Evolutionary conservation across 1,140 invertebrate genomes (phyloP), one percentile per base, ranked within the genome.

Genomic region (Dolichoris vasculosae): DNA sequence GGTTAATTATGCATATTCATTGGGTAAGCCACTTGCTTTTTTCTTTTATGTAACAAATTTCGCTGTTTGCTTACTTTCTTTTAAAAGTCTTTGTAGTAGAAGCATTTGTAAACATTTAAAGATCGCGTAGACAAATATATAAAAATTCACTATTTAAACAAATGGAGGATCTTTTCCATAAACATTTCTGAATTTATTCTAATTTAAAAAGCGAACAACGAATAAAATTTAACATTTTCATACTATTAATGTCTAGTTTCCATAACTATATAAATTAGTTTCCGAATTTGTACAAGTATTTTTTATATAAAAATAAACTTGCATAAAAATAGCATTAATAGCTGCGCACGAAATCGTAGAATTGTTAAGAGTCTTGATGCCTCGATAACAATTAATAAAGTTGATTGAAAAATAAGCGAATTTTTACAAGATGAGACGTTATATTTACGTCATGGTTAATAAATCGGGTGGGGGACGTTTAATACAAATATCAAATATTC

Each of bases 401-500:
- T 38, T 59, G 55, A 76, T 46, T 38, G 51, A 55, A 46, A 83
- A 55, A 38, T 35, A 26, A 30, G 17, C 23, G 15, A 63, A 30
- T 35, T 76, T 69, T 69, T 32, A 63, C 80, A 23, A 17, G 26
- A 48, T 40, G 69, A 0, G 15, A 73, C 38, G 55, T 82, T 82
- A 82, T 73, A 48, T 48, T 9, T 40, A 30, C 40, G 11, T 40
- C 46, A 46, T 82, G 30, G 30, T 71, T 30, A 48, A 71, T 20
- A 59, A 32, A n/a, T 20, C 46, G 38, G 40, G n/a, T 11, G 11
- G 40, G 0, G 43, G 1, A 26, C n/a, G 63, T 82, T 48, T 55
- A 82, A 82, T 51, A 82, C 51, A 51, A 81, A 81, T 11, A 23
- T 75, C n/a, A n/a, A n/a, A n/a, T n/a, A n/a, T n/a, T n/a, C n/a